These are phyloP conservation scores for Ostrea denselamellosa DNA, from an alignment of 1,140 invertebrate species.

Conservation along the genomic window DNA sequence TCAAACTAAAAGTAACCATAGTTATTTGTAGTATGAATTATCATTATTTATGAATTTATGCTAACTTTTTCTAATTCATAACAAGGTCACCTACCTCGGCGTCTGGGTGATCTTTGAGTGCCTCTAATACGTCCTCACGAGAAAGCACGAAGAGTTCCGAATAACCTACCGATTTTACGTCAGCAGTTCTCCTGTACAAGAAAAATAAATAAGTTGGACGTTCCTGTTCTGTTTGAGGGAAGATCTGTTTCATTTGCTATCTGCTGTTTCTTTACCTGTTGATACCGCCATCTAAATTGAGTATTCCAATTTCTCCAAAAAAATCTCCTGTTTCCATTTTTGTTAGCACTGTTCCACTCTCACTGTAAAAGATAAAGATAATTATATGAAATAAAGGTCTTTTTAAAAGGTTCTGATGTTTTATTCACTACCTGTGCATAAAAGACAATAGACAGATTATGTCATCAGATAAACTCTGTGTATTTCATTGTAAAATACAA, in stretches of 20 bases:
- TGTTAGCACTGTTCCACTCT: conserved; percentile 93
- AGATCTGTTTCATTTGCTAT: background rate
- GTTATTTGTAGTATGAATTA: no score
- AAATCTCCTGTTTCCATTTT: conserved; percentile 98
- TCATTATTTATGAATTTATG: no score
- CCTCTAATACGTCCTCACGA: conserved; percentile 94
- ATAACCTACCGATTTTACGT: conserved; percentile 96
- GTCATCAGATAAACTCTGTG: no score
- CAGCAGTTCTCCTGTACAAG: conserved; percentile 90
- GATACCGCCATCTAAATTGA: conserved; percentile 93
- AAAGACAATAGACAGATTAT: no score
- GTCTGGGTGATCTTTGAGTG: conserved; percentile 98
- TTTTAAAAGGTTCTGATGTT: no score
- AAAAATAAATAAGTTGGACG: background rate
- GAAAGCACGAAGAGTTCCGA: conserved; percentile 97
- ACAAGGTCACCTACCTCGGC: conserved; percentile 87
- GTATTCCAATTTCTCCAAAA: conserved; percentile 98
- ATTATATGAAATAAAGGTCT: background rate
- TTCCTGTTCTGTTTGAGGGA: background rate
- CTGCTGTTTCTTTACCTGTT: conserved; percentile 89
- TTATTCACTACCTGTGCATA: no score
- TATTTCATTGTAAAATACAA: no score
- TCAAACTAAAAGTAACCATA: no score
- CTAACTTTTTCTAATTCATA: no score
- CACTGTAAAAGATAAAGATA: conserved; percentile 82